Conservation (phyloP, 2,888 invertebrate species). For the Yponomeuta cagnagella region DNA sequence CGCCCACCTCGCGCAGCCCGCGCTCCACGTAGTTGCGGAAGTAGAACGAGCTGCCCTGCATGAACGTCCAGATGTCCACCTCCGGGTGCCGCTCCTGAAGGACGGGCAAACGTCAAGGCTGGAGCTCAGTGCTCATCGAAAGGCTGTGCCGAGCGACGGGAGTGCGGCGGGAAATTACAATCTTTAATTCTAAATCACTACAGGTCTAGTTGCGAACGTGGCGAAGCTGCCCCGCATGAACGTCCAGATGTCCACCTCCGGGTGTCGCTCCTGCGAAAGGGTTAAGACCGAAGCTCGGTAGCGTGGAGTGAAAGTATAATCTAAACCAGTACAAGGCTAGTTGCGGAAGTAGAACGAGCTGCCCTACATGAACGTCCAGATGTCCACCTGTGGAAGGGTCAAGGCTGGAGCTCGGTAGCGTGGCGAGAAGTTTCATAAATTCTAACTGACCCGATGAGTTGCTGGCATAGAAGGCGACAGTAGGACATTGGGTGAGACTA, state of each 20-base stretch:
- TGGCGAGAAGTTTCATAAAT: too few species aligned
- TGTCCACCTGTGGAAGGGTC: too few species aligned
- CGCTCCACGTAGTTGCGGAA: slow-evolving; percentile 91
- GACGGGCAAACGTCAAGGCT: background rate
- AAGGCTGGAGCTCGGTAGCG: too few species aligned
- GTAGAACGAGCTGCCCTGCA: slow-evolving; percentile 88
- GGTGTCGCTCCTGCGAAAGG: slow-evolving; percentile 38
- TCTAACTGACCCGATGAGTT: too few species aligned
- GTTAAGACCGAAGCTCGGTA: background rate
- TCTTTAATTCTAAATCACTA: too few species aligned
- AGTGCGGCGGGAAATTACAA: too few species aligned
- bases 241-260: slow-evolving; percentile 89
- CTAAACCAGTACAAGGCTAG: background rate
- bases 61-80: slow-evolving; percentile 89
- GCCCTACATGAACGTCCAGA: too few species aligned
- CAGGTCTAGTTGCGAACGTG: slow-evolving; percentile 85
- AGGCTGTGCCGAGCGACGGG: too few species aligned
- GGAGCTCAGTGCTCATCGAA: background rate
- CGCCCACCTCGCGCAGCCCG: slow-evolving; percentile 76
- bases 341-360: too few species aligned
- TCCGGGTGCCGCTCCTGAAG: slow-evolving; percentile 84
- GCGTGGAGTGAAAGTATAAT: background rate
- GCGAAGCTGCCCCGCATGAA: slow-evolving; percentile 83
- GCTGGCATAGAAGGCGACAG: too few species aligned
- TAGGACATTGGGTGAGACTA: too few species aligned